Evolutionary conservation across 2,888 invertebrate species (phyloP).

Genomic region (Cataglyphis albicans): DNA sequence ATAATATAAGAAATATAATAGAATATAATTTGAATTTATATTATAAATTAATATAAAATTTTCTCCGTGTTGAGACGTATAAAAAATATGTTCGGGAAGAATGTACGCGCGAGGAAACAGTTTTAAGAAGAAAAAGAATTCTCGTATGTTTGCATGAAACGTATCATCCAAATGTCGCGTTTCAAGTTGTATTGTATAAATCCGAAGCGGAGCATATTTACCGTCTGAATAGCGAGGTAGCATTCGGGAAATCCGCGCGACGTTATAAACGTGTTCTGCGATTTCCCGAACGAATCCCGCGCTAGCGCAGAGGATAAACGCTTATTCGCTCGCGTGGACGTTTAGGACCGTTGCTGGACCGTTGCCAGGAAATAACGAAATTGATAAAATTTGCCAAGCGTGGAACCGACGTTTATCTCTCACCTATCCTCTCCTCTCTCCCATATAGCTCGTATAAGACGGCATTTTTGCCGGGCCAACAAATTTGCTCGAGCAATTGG

Average conservation of each 20-base stretch:
- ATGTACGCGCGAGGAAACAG: not conserved
- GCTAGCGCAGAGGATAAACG: slow-evolving; percentile 45
- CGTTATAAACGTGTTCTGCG: slow-evolving; percentile 54
- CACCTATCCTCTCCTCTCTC: slow-evolving; percentile 18
- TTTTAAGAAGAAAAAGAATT: not conserved
- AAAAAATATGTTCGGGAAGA: not conserved
- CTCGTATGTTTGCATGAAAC: slow-evolving; percentile 25
- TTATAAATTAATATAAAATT: no score
- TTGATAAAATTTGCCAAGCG: slow-evolving; percentile 80
- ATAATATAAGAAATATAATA: no score
- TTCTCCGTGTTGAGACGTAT: not conserved
- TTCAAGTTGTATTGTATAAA: slow-evolving; percentile 45
- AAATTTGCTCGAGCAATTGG: slow-evolving; percentile 75
- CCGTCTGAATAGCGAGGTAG: slow-evolving; percentile 33
- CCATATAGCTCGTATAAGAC: slow-evolving; percentile 59
- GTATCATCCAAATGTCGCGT: slow-evolving; percentile 43
- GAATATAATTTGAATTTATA: no score
- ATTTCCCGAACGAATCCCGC: slow-evolving; percentile 47
- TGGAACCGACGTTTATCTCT: slow-evolving; percentile 62
- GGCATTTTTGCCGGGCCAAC: slow-evolving; percentile 77
- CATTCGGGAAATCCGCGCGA: slow-evolving; percentile 48
- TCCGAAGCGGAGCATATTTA: slow-evolving; percentile 19
- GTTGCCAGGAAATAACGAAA: slow-evolving; percentile 79
- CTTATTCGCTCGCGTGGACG: slow-evolving; percentile 32
- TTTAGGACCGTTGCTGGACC: slow-evolving; percentile 66